These are phyloP conservation scores for Bactericera cockerelli DNA, from an alignment of 1,140 invertebrate species.

Conservation along the genomic window DNA sequence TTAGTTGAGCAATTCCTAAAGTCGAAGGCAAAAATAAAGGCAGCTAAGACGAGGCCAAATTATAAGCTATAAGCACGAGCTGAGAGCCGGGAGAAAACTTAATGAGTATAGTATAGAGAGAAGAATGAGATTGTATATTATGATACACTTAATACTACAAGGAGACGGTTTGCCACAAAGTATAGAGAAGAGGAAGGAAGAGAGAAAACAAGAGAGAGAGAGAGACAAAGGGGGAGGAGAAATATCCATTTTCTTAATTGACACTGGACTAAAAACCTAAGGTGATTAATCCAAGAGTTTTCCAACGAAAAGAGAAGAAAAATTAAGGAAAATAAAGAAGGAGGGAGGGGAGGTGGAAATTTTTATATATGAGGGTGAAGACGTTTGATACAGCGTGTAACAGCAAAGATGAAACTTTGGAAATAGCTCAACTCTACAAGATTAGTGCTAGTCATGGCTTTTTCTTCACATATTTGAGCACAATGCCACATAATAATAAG, in stretches of 20 bases:
- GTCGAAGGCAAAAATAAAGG: background rate
- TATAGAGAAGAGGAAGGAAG: background rate
- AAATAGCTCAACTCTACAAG: no score
- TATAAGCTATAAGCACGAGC: background rate
- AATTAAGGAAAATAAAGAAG: no score
- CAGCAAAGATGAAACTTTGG: no score
- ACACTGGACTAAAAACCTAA: constrained; percentile 8
- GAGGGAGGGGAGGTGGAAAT: no score
- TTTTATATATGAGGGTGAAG: no score
- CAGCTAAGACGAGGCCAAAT: background rate
- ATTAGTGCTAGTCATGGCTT: no score
- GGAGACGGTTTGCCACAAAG: constrained; percentile 3
- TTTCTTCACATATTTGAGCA: no score
- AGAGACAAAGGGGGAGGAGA: background rate
- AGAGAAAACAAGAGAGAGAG: background rate
- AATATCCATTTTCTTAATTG: constrained; percentile 9
- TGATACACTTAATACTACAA: constrained; percentile 1
- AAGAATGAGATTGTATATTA: background rate
- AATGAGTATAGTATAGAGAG: background rate
- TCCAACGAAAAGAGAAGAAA: background rate
- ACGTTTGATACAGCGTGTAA: no score
- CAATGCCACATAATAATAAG: no score
- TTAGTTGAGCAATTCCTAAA: background rate
- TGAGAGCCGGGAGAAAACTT: background rate
- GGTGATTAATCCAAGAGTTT: constrained; percentile 9